A percentile compares a stretch with the other conserved stretches of the same genome.
These are phyloP conservation scores for Macrophya alboannulata DNA, from an alignment of 2,888 invertebrate genomes.

Conservation along the genomic window DNA sequence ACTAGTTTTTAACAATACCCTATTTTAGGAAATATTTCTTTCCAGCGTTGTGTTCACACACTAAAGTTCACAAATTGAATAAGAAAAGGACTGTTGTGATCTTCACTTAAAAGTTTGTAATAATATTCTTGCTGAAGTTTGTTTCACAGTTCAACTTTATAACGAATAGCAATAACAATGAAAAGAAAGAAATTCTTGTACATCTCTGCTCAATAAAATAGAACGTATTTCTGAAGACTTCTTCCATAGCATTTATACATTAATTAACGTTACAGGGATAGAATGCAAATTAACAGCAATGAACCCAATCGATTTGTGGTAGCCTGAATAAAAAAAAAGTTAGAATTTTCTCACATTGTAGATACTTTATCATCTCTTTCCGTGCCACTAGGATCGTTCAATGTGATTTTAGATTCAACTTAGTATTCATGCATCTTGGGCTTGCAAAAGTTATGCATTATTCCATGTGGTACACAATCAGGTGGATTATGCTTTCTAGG, in stretches of 20 bases:
- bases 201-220: not conserved
- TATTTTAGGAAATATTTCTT: not conserved
- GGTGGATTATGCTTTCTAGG: not conserved
- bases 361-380: not conserved
- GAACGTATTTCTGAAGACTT: not conserved
- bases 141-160: not conserved
- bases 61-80: not conserved
- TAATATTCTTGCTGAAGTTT: not conserved
- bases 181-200: not conserved
- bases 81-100: not conserved
- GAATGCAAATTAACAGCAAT: not conserved
- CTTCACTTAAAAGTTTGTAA: not conserved
- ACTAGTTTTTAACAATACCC: not conserved
- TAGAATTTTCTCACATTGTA: not conserved
- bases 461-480: not conserved
- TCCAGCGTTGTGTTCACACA: not conserved
- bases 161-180: not conserved
- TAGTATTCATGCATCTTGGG: not conserved
- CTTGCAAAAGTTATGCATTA: not conserved
- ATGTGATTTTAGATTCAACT: not conserved
- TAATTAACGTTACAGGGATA: not conserved
- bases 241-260: not conserved
- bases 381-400: not conserved
- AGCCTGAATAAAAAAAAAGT: not conserved
- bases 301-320: not conserved